phyloP scores from a whole-genome alignment of 2,797 vertebrate species.

The Notolepis coatsorum region DNA sequence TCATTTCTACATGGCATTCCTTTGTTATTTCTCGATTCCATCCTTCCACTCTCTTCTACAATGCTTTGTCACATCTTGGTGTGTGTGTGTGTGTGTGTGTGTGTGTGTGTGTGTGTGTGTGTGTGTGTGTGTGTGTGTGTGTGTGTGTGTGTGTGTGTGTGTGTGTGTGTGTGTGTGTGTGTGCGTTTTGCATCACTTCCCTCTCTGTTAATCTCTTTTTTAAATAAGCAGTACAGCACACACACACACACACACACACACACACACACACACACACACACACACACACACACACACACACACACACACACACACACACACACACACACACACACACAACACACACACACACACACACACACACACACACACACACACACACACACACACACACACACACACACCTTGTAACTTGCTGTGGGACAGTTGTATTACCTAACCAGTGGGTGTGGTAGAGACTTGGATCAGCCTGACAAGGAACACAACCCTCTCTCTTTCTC shows the following conservation, averaged over 20 bases:
- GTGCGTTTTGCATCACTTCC: conserved; percentile 63
- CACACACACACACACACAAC: conserved; percentile 8
- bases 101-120: no score
- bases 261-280: conserved; percentile 8
- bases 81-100: no score
- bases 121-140: no score
- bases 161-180: conserved; percentile 59
- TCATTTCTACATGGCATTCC: neutral
- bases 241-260: neutral
- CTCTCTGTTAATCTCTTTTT: conserved; percentile 64
- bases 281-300: conserved; percentile 13
- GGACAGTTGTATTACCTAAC: no score
- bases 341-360: neutral
- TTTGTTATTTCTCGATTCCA: no score
- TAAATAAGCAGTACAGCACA: conserved; percentile 57
- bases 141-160: no score
- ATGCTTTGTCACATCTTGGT: no score
- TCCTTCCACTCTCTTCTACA: no score
- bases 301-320: conserved; percentile 10
- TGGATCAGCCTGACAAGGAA: no score
- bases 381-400: neutral
- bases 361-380: neutral
- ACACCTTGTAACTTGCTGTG: no score
- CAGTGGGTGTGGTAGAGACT: no score
- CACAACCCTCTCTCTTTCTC: no score